Conservation (phyloP, 2,113 vertebrate genomes). For the Edolisoma coerulescens region DNA sequence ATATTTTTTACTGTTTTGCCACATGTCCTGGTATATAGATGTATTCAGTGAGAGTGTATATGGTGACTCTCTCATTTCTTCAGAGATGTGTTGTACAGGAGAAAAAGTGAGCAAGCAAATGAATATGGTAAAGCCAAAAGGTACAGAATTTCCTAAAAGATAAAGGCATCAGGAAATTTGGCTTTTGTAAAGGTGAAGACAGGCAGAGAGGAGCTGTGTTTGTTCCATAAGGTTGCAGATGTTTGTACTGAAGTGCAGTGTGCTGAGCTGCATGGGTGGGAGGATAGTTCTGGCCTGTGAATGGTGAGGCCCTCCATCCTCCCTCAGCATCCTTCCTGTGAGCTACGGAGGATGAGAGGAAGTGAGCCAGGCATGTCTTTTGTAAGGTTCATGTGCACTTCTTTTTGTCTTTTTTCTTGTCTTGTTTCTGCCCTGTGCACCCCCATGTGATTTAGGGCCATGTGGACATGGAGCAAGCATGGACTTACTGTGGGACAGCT, state of each 20-base stretch:
- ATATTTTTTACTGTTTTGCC: neutral
- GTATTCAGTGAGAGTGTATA: neutral
- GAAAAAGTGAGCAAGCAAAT: neutral
- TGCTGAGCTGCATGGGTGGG: neutral
- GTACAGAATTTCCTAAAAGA: neutral
- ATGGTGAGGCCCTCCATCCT: neutral
- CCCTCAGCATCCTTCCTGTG: neutral
- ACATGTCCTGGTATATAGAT: neutral
- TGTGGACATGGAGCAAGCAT: neutral
- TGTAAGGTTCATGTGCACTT: neutral
- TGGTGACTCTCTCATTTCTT: neutral
- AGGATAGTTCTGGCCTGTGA: neutral
- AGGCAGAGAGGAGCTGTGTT: neutral
- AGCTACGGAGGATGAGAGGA: fast-evolving
- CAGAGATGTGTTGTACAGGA: neutral
- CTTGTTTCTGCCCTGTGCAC: neutral
- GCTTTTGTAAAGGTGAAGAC: neutral
- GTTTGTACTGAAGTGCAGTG: neutral
- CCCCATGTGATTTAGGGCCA: neutral
- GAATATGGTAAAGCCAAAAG: neutral
- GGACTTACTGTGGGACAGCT: neutral
- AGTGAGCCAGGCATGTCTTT: neutral
- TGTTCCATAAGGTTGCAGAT: neutral
- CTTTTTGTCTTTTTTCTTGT: neutral
- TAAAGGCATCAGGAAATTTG: neutral